Base-by-base conservation (phyloP, 2,797 vertebrate species). In the Sylvia borin region DNA sequence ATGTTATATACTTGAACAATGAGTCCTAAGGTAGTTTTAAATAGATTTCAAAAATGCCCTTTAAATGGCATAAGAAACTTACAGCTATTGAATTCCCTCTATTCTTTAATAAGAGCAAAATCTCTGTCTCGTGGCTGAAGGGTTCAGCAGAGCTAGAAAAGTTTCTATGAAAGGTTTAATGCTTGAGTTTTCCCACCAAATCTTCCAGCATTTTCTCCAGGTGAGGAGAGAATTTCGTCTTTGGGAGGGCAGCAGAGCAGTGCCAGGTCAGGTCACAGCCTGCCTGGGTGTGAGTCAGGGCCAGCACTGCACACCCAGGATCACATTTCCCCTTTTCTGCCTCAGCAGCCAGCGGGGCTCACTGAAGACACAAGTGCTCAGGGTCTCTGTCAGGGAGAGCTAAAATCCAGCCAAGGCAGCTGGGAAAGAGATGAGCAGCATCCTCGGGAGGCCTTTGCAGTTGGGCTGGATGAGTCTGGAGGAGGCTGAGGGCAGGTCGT, bases 401-500 rank as follows among this genome's bases (percentile, higher is more conserved):
- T 51, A 43, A 85, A 71, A n/a, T 4, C 51, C 93, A 92, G 92
- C 92, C 92, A 81, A 91, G 64, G 67, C 93, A 92, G 92, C 92
- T 85, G 64, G 88, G 36, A 88, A 93, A 70, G 71, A 72, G 88
- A 82, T 65, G 86, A 80, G 76, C 31, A 2, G 67, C 76, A 93
- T 88, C 88, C 95, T 92, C 96, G 54, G 32, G 96, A 93, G 97
- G 61, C 90, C 50, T 61, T 25, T 89, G 17, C 55, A 31, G 85
- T 92, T 95, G 91, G 85, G 92, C 45, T 93, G 94, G 95, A 94
- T 95, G 92, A 42, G 40, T 86, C 66, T 93, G 95, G 85, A 95
- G 96, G 95, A 96, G 96, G 96, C 72, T 64, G 80, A 95, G 85
- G 81, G 94, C 62, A 85, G 80, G 86, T 95, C 90, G 36, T 42